A percentile compares a stretch with the other conserved stretches of the same genome.
Conservation (phyloP, 2,797 vertebrate species). For the Lithobates sylvaticus region DNA sequence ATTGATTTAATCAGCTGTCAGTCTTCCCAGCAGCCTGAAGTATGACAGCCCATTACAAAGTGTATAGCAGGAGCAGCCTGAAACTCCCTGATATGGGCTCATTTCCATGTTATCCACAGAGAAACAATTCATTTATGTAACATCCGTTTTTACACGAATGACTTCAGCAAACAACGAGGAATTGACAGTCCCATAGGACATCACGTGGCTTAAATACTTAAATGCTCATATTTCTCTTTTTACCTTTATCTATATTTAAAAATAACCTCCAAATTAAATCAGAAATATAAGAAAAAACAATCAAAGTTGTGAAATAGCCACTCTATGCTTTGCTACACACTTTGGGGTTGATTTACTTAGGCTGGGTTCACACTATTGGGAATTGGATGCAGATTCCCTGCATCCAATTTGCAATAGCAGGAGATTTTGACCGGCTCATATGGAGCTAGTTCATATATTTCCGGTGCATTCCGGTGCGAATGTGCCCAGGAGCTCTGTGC, state of each 20-base stretch:
- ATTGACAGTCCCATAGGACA: background rate
- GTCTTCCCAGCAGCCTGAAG: conserved; percentile 19
- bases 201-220: background rate
- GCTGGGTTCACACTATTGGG: too few species aligned
- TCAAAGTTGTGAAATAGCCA: too few species aligned
- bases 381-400: too few species aligned
- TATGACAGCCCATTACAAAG: conserved; percentile 16
- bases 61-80: background rate
- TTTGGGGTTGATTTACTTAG: too few species aligned
- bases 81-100: conserved; percentile 15
- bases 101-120: conserved; percentile 18
- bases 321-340: too few species aligned
- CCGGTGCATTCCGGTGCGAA: too few species aligned
- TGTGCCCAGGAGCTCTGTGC: too few species aligned
- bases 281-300: too few species aligned
- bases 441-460: too few species aligned
- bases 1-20: background rate
- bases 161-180: background rate
- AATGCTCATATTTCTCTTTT: background rate
- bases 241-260: background rate
- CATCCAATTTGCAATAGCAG: too few species aligned
- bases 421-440: too few species aligned
- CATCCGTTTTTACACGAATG: background rate
- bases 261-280: too few species aligned
- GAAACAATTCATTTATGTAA: conserved; percentile 13